Base-by-base conservation (phyloP, 2,888 invertebrate species). In the Cordylochernes scorpioides region DNA sequence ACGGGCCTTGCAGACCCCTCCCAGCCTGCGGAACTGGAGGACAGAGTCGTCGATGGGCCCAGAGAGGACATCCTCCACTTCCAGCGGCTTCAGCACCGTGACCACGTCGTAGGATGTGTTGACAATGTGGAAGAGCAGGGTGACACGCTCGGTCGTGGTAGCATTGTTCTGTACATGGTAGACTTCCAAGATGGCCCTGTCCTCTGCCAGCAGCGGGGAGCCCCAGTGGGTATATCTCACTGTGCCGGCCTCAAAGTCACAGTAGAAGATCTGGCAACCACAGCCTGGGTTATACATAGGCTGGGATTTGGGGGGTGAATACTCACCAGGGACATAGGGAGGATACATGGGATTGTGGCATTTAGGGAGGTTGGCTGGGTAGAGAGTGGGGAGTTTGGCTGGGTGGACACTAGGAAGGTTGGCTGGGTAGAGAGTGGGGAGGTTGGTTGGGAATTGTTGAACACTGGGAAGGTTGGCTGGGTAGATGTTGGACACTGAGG, bases 191-290 rank as follows among this genome's bases (percentile, higher is more conserved):
- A 48, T 46, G 25, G 52, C 43, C 22, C 30, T 33, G 39, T 53
- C 53, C 24, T 45, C 39, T 10, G 33, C 32, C 14, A 52, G 42
- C 17, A 53, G 41, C 5, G 52, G 53, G 5, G 46, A 49, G 7
- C 53, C 53, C 36, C 44, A 45, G 44, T 53, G 52, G 5, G 45
- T 43, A 39, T 53, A 53, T 25, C 45, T 44, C 5, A 52, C 46
- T 14, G 46, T 47, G 34, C 46, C 44, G 5, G 41, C 39, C 22
- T 42, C 42, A 38, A 49, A 52, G 24, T 42, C 34, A 33, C 53
- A 53, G 41, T 50, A 49, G 36, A 53, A 52, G 13, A 49, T 45
- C 53, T 53, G 46, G 25, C 47, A n/a, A n/a, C n/a, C n/a, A n/a
- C n/a, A n/a, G n/a, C n/a, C n/a, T n/a, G n/a, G n/a, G n/a, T n/a